These are phyloP conservation scores for Aelia acuminata DNA, from an alignment of 2,888 invertebrate genomes.

Conservation along the genomic window DNA sequence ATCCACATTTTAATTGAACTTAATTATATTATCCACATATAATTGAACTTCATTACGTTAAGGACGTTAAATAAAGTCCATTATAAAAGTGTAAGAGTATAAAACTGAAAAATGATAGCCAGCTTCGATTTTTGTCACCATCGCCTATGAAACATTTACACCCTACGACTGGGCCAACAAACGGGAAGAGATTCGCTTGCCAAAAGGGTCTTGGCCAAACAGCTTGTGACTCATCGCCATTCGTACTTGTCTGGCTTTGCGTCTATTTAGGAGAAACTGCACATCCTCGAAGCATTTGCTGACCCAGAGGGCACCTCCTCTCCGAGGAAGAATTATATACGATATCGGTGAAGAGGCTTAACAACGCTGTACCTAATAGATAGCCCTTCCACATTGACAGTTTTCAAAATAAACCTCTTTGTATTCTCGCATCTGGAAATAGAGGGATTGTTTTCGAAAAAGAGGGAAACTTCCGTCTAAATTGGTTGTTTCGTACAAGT, in stretches of 20 bases:
- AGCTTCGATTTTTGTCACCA: background rate
- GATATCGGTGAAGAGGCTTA: background rate
- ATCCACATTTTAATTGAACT: too few species aligned
- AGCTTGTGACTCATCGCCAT: background rate
- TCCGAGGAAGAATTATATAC: background rate
- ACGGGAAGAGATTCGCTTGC: constrained; percentile 1
- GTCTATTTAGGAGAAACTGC: constrained; percentile 13
- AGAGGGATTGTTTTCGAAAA: constrained; percentile 20
- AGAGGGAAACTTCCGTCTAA: constrained; percentile 20
- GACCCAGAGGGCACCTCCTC: background rate
- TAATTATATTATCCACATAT: too few species aligned
- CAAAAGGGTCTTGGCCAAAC: constrained; percentile 27
- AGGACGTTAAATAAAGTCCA: too few species aligned
- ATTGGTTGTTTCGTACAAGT: constrained; percentile 15
- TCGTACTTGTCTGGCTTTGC: constrained; percentile 12
- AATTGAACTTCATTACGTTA: too few species aligned
- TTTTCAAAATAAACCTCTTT: constrained; percentile 36
- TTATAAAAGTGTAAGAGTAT: too few species aligned
- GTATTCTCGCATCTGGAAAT: background rate
- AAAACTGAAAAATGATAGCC: too few species aligned
- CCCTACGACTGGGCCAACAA: background rate
- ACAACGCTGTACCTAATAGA: background rate
- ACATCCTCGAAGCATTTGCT: background rate
- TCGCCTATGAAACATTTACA: background rate
- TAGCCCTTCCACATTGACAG: background rate